Evolutionary conservation across 2,888 invertebrate genomes (phyloP), one percentile per base, ranked within the genome.

Genomic region (Pyrrhosoma nymphula): DNA sequence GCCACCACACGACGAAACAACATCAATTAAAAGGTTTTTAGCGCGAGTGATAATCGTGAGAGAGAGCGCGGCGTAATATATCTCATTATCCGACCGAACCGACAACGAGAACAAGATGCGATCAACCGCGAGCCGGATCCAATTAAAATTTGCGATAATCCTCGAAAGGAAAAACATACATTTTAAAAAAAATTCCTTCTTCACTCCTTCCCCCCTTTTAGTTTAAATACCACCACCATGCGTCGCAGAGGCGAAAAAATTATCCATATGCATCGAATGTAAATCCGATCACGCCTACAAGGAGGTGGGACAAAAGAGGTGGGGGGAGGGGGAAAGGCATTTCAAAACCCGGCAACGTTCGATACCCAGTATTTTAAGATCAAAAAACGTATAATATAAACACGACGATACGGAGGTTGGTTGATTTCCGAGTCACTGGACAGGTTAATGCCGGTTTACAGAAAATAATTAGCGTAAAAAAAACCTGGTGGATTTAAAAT

Each of bases 141-240:
- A 82, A 82, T 82, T 82, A 82, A 82, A 82, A 35, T 82, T 82
- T 82, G 82, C 82, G 82, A 82, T 82, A 82, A 82, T 82, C 82
- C 82, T 60, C 69, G 69, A 69, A n/a, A 14, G 82, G 14, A n/a
- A 35, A 35, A 35, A 35, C 14, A 82, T 16, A 82, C 4, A 23
- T 16, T 35, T 1, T 3, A 35, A 82, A 35, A 30, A 26, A 82
- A 82, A 35, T 82, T 18, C 30, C 35, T 35, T 18, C 82, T 14
- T 0, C 16, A 1, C 82, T 30, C 35, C 6, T 20, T 35, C 35
- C 82, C 82, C 82, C 82, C 35, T 82, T 60, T 82, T 82, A 82
- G 82, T 82, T 82, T 82, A 82, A 82, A 82, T 82, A 82, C 82
- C n/a, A n/a, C n/a, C n/a, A n/a, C n/a, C 82, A 0, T 3, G 16